Base-by-base conservation (phyloP, 2,888 invertebrate species). In the Notodonta ziczac region DNA sequence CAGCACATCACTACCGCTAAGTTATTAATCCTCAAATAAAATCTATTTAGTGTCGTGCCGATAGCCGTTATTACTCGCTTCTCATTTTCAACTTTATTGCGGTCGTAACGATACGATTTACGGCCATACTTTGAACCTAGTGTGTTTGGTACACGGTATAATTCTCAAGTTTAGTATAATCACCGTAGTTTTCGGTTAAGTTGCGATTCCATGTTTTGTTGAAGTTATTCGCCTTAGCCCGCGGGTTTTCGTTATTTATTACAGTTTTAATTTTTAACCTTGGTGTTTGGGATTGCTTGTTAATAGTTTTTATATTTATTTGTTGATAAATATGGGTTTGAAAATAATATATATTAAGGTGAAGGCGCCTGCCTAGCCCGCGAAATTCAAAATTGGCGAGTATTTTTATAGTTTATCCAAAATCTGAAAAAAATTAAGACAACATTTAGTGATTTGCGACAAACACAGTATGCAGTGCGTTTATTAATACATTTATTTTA, bases 11-110 rank as follows among this genome's bases (percentile, higher is more conserved):
- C 52, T 32, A 52, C 52, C 13, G 12, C 52, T 13, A 61, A 70
- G 68, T 70, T 76, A 78, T 76, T 80, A 78, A 78, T 80, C 74
- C 58, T 71, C 78, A 74, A 80, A 77, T 73, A 79, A 79, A 80
- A 80, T 78, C 71, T 74, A 73, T 79, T 78, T 81, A 81, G 74
- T 78, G 78, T 67, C 77, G 74, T 80, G 81, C 79, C 80, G 78
- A 72, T 67, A 74, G 72, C 74, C 73, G 79, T 81, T 79, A 79
- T 73, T 73, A 76, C 76, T 76, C 80, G 80, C 81, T 81, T 76
- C 74, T 72, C 74, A 68, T 72, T 66, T 64, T 77, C 73, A 70
- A 78, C 74, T 83, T 83, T 82, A 84, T 81, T 72, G 70, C 73
- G 67, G 70, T 79, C 77, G 70, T 80, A 73, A 75, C 73, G 65